phyloP scores from a whole-genome alignment of 2,797 vertebrate genomes.

The Chloroceryle inda region DNA sequence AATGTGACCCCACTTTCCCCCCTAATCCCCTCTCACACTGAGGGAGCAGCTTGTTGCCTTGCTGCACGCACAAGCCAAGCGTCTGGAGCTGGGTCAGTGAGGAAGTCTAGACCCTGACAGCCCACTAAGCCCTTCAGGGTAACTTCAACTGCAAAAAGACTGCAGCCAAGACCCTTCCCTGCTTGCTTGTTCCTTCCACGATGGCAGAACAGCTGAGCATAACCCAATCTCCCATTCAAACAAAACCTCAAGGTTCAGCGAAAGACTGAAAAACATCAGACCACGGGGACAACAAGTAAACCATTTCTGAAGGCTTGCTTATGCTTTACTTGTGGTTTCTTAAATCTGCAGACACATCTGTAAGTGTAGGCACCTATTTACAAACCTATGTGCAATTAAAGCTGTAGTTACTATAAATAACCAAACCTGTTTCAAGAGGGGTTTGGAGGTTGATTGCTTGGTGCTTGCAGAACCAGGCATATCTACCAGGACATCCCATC shows the following conservation, averaged over 20 bases:
- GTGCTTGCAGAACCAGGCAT: not conserved
- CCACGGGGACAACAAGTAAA: not conserved
- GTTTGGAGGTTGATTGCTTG: not conserved
- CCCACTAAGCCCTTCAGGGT: not conserved
- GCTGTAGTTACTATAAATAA: not conserved
- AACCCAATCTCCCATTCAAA: fast-evolving
- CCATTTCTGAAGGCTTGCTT: not conserved
- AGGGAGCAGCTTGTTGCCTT: not conserved
- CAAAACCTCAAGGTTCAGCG: fast-evolving
- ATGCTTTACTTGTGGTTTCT: fast-evolving
- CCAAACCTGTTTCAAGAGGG: not conserved
- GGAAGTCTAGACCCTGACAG: not conserved
- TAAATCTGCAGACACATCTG: not conserved
- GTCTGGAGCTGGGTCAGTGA: not conserved
- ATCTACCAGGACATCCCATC: not conserved
- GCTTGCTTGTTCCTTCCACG: not conserved
- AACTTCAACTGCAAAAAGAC: not conserved
- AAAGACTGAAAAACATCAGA: not conserved
- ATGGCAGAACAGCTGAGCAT: not conserved
- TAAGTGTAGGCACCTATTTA: not conserved
- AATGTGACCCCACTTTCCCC: not conserved
- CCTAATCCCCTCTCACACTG: not conserved
- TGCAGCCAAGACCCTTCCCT: not conserved
- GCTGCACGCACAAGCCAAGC: not conserved
- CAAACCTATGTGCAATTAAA: not conserved